A percentile compares a stretch with the other conserved stretches of the same genome.
Conservation (phyloP, 2,888 invertebrate species). For the Agriopis aurantiaria region DNA sequence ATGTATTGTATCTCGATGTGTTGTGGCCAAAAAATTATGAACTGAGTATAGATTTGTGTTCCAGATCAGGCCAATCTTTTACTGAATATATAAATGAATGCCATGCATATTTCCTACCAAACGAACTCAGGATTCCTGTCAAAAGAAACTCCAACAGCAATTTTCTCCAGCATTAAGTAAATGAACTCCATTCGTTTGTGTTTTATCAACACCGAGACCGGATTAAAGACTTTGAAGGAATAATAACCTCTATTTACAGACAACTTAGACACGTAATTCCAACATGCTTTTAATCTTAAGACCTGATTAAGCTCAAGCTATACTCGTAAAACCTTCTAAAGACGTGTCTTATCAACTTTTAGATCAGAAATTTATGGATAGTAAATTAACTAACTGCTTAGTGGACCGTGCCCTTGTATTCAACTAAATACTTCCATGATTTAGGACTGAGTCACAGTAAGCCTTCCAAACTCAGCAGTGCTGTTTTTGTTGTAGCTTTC, state of each 20-base stretch:
- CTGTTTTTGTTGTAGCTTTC: neutral
- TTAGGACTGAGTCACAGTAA: slow-evolving; percentile 14
- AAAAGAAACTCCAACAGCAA: slow-evolving; percentile 26
- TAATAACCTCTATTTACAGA: slow-evolving; percentile 34
- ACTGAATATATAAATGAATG: too few species aligned
- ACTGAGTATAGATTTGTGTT: too few species aligned
- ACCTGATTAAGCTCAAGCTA: slow-evolving; percentile 55
- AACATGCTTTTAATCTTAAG: slow-evolving; percentile 47
- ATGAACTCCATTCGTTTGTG: slow-evolving; percentile 31
- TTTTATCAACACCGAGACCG: slow-evolving; percentile 34
- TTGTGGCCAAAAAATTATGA: too few species aligned
- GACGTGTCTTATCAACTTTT: slow-evolving; percentile 73
- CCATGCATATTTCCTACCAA: too few species aligned
- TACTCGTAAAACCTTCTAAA: slow-evolving; percentile 62
- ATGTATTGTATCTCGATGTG: too few species aligned
- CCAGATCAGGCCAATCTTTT: too few species aligned
- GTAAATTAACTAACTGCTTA: slow-evolving; percentile 73
- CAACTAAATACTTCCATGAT: slow-evolving; percentile 1
- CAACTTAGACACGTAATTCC: slow-evolving; percentile 32
- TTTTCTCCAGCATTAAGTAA: slow-evolving; percentile 24
- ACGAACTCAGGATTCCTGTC: neutral
- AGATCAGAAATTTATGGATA: slow-evolving; percentile 73
- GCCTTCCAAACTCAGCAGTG: neutral
- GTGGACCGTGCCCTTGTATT: slow-evolving; percentile 58
- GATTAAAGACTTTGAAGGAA: slow-evolving; percentile 25